These are phyloP conservation scores for Emydocephalus ijimae DNA, from an alignment of 2,113 vertebrate species.

Conservation along the genomic window DNA sequence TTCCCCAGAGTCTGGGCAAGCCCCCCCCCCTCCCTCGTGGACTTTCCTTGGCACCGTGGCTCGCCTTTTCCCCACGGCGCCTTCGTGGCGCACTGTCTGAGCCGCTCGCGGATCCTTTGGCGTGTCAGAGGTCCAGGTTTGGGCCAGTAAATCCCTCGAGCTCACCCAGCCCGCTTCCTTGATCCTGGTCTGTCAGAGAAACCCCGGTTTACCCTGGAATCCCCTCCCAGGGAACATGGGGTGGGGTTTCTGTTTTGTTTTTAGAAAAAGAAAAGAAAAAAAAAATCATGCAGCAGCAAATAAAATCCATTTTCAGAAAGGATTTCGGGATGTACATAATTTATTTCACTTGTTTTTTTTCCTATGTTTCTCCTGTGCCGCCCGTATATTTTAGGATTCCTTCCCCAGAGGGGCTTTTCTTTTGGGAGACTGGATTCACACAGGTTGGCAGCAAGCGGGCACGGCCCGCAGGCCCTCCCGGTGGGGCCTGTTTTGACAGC, in stretches of 20 bases:
- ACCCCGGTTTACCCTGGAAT: not conserved
- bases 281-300: not conserved
- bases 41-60: not conserved
- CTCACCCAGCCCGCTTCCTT: not conserved
- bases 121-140: not conserved
- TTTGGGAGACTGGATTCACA: not conserved
- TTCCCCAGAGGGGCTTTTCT: not conserved
- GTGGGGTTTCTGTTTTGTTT: too few relatives aligned
- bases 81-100: not conserved
- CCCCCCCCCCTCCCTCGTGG: not conserved
- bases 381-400: not conserved
- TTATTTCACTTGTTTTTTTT: not conserved
- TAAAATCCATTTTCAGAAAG: not conserved
- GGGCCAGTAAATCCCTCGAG: not conserved
- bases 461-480: accelerated
- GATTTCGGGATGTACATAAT: not conserved
- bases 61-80: too few relatives aligned
- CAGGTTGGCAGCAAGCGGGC: not conserved
- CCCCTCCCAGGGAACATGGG: not conserved
- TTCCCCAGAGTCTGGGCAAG: not conserved
- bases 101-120: not conserved
- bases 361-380: not conserved
- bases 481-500: too few relatives aligned
- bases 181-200: not conserved
- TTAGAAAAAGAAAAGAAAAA: not conserved